These are phyloP conservation scores for Reticulitermes lucifugus DNA, from an alignment of 2,888 invertebrate genomes.

Conservation along the genomic window DNA sequence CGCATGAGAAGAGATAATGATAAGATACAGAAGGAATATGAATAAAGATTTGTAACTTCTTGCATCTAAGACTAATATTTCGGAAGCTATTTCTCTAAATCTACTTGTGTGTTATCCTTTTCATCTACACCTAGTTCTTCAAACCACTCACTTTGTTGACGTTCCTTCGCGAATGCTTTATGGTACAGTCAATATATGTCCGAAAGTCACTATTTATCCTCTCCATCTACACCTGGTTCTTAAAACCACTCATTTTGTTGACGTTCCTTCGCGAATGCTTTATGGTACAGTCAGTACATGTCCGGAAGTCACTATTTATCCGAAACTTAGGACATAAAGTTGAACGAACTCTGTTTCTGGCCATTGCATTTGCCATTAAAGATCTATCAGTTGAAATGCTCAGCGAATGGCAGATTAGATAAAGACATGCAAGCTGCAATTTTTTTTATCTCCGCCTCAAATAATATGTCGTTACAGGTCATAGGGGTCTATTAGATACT, in stretches of 20 bases:
- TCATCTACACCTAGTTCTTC: too few relatives aligned
- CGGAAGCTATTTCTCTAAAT: too few relatives aligned
- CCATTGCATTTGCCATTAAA: background rate
- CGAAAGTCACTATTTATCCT: background rate
- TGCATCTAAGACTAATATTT: too few relatives aligned
- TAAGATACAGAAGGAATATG: too few relatives aligned
- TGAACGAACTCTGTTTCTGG: background rate
- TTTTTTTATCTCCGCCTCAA: background rate
- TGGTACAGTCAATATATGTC: background rate
- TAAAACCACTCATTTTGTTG: too few relatives aligned
- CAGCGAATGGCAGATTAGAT: conserved; percentile 13
- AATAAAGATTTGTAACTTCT: too few relatives aligned
- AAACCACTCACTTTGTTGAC: too few relatives aligned
- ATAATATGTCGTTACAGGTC: background rate
- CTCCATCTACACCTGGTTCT: too few relatives aligned
- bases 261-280: too few relatives aligned
- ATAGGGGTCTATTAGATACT: too few relatives aligned
- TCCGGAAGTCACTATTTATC: background rate
- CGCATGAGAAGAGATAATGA: too few relatives aligned
- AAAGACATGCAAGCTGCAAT: background rate
- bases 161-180: background rate
- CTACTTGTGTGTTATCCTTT: too few relatives aligned
- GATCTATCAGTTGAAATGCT: background rate
- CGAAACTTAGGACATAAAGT: background rate
- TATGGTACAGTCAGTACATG: background rate